Evolutionary conservation across 2,888 invertebrate genomes (phyloP).

Genomic region (Aphelenchoides bicaudatus): DNA sequence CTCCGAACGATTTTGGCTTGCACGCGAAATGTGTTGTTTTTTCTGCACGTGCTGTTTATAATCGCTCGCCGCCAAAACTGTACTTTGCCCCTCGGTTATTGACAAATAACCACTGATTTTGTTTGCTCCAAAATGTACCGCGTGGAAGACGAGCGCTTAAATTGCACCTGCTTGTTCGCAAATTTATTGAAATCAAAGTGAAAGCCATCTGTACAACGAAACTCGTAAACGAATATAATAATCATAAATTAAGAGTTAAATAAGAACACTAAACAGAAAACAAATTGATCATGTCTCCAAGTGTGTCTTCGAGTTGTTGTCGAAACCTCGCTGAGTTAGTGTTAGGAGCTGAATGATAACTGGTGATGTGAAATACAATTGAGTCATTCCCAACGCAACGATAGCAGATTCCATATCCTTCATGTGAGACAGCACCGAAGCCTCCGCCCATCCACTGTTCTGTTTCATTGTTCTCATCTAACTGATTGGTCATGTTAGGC

Average conservation of each 20-base stretch:
- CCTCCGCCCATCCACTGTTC: constrained; percentile 27
- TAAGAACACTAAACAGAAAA: neutral
- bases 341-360: constrained; percentile 11
- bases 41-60: neutral
- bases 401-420: constrained; percentile 28
- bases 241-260: no score
- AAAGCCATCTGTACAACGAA: no score
- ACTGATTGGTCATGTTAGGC: constrained; percentile 39
- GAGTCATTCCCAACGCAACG: constrained; percentile 25
- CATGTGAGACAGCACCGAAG: constrained; percentile 25
- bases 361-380: constrained; percentile 27
- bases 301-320: no score
- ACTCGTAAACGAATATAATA: no score
- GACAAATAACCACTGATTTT: neutral
- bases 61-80: neutral
- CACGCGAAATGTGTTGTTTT: no score
- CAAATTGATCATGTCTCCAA: neutral
- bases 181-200: no score
- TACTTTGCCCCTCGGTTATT: neutral
- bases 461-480: constrained; percentile 12
- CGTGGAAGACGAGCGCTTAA: neutral
- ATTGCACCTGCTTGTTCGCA: no score
- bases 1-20: no score
- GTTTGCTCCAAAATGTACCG: neutral
- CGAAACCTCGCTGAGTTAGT: neutral